Percentiles rank a stretch among this genome's conserved stretches.
Conservation (phyloP, 2,888 invertebrate genomes). For the Clepsis dumicolana region DNA sequence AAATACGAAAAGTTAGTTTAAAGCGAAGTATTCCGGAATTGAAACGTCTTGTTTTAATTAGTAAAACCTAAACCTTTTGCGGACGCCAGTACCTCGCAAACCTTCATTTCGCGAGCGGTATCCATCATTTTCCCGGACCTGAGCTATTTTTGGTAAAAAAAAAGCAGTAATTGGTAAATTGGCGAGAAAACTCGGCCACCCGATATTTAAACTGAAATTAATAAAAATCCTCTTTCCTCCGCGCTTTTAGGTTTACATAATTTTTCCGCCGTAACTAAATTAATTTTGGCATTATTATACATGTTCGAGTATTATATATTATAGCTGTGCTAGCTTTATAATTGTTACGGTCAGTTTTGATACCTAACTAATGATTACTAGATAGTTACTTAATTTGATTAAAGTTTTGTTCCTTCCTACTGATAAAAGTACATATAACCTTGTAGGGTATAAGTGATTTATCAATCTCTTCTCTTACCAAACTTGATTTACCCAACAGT, state of each 20-base stretch:
- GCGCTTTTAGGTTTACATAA: slow-evolving; percentile 21
- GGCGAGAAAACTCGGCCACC: slow-evolving; percentile 18
- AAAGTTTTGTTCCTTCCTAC: too few species aligned
- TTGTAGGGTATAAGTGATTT: too few species aligned
- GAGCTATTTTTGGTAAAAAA: slow-evolving; percentile 18
- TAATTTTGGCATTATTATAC: slow-evolving; percentile 11
- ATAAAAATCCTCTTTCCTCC: slow-evolving; percentile 24
- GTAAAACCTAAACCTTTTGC: slow-evolving; percentile 3
- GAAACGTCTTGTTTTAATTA: slow-evolving; percentile 5
- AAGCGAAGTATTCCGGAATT: background rate
- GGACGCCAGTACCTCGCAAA: background rate
- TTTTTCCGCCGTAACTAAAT: slow-evolving; percentile 19
- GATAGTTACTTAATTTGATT: too few species aligned
- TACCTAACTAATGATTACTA: too few species aligned
- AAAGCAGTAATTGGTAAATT: slow-evolving; percentile 29
- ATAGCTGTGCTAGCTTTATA: too few species aligned
- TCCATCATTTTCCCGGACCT: slow-evolving; percentile 9
- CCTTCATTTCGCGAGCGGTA: background rate
- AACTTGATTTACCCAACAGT: too few species aligned
- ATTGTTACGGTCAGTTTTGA: background rate
- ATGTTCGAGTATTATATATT: background rate
- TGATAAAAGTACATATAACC: too few species aligned
- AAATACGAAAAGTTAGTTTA: too few species aligned
- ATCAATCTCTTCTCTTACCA: too few species aligned
- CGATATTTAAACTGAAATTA: slow-evolving; percentile 38